Evolutionary conservation across 2,797 vertebrate species (phyloP), one percentile per base, ranked within the genome.

Genomic region (Protosalanx chinensis): DNA sequence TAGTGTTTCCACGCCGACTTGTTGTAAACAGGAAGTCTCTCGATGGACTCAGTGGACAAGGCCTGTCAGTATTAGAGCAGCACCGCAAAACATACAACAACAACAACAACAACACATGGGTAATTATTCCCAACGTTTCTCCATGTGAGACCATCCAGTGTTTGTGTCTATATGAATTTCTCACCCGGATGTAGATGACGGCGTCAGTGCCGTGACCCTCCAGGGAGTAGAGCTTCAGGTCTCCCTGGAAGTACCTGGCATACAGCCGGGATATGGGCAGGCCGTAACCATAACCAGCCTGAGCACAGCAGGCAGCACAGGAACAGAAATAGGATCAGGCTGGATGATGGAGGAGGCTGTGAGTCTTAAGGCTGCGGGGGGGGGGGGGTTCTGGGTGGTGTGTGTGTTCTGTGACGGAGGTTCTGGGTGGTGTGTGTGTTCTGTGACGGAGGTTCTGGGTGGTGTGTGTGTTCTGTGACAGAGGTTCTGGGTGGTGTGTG

Each of bases 1-100:
- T 99, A 99, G 84, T 99, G 96, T 86, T 95, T 98, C 97, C 96
- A 98, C 18, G 91, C 96, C 0, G 97, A 96, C 90, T 95, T 96
- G 91, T 99, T 99, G 89, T 98, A 99, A 6, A 99, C 96, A 0
- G 98, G 97, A 6, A 99, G 95, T 78, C 96, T 93, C 86, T 99
- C 98, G 29, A 99, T 86, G 2, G 97, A 99, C 79, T 99, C 97
- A 2, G 96, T 97, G 74, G 96, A 98, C 77, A 98, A 90, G 13
- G 97, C 97, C 98, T 99, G 79, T 76, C 29, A 61, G 5, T 8
- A 74, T 13, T 0, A 57, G 16, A 53, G n/a, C 15, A 6, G 51
- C 10, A 13, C 41, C 41, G 13, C 41, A 13, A 46, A 41, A 41
- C 37, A 41, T 41, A 41, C 37, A 37, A 37, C 5, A 35, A 37